These are phyloP conservation scores for Drosophila littoralis DNA, from an alignment of 1,140 invertebrate genomes.

Conservation along the genomic window DNA sequence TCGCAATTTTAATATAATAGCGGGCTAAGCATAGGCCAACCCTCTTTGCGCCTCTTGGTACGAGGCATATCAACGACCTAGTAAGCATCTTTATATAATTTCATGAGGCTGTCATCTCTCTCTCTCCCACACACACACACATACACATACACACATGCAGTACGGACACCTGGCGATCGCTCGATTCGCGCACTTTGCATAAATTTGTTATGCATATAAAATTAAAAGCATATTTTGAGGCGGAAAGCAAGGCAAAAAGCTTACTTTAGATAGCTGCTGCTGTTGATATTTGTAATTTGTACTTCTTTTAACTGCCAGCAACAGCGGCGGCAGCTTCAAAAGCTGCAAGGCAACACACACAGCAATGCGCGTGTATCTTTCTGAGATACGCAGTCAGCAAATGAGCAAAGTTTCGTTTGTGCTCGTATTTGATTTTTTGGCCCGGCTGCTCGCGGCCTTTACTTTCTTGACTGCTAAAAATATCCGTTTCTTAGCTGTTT, in stretches of 20 bases:
- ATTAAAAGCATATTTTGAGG: constrained; percentile 82
- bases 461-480: constrained; percentile 17
- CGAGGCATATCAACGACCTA: constrained; percentile 74
- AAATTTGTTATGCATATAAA: constrained; percentile 84
- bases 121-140: constrained; percentile 11
- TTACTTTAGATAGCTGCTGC: constrained; percentile 26
- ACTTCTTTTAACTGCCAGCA: constrained; percentile 59
- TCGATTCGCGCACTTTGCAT: constrained; percentile 70
- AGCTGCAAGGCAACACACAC: constrained; percentile 44
- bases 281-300: constrained; percentile 82
- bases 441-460: constrained; percentile 1
- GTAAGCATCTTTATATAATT: constrained; percentile 82
- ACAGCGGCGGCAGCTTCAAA: constrained; percentile 37
- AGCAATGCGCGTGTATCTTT: constrained; percentile 27
- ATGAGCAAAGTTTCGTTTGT: constrained; percentile 75
- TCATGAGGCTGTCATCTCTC: constrained; percentile 69
- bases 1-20: constrained; percentile 75
- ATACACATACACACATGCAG: constrained; percentile 11
- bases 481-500: constrained; percentile 24
- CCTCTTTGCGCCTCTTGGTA: constrained; percentile 18
- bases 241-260: constrained; percentile 32
- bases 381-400: constrained; percentile 48
- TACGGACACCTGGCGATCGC: constrained; percentile 61
- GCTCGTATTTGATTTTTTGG: constrained; percentile 37
- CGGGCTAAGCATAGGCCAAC: constrained; percentile 48